These are phyloP conservation scores for Orthosia cruda DNA, from an alignment of 2,888 invertebrate genomes.

Conservation along the genomic window DNA sequence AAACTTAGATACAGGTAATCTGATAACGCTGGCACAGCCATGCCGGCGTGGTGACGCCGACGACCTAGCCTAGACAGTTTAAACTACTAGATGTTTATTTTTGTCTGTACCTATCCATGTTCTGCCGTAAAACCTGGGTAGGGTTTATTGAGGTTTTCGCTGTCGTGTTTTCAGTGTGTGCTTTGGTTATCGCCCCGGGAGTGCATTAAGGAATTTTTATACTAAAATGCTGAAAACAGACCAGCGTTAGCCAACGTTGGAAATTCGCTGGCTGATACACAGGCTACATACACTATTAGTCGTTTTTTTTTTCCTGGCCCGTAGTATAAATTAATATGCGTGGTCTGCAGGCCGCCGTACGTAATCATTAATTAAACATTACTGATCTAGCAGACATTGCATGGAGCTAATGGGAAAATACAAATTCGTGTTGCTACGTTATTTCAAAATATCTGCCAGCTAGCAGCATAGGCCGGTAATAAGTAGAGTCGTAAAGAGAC, in stretches of 20 bases:
- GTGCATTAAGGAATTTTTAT: conserved; percentile 43
- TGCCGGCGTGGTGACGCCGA: not conserved
- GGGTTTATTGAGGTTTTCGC: conserved; percentile 16
- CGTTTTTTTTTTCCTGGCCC: conserved; percentile 6
- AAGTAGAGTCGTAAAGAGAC: not conserved
- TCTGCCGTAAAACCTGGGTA: conserved; percentile 5
- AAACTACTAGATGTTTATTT: conserved; percentile 26
- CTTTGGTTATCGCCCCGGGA: conserved; percentile 17
- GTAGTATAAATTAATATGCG: conserved; percentile 15
- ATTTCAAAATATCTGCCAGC: conserved; percentile 14
- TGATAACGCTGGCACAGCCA: conserved; percentile 20
- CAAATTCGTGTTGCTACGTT: conserved; percentile 1
- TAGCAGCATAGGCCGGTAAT: not conserved
- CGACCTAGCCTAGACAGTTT: conserved; percentile 14
- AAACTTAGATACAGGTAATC: conserved; percentile 26
- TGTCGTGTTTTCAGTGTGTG: conserved; percentile 13
- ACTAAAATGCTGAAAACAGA: conserved; percentile 23
- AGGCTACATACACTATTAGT: not conserved
- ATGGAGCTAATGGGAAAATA: not conserved
- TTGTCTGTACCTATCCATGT: conserved; percentile 14
- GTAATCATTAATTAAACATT: conserved; percentile 23
- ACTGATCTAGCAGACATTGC: not conserved
- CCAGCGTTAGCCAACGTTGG: not conserved
- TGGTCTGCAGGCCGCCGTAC: not conserved
- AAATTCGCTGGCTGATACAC: conserved; percentile 8